These are phyloP conservation scores for Cylloceria caligata DNA, from an alignment of 2,888 invertebrate genomes.

Conservation along the genomic window DNA sequence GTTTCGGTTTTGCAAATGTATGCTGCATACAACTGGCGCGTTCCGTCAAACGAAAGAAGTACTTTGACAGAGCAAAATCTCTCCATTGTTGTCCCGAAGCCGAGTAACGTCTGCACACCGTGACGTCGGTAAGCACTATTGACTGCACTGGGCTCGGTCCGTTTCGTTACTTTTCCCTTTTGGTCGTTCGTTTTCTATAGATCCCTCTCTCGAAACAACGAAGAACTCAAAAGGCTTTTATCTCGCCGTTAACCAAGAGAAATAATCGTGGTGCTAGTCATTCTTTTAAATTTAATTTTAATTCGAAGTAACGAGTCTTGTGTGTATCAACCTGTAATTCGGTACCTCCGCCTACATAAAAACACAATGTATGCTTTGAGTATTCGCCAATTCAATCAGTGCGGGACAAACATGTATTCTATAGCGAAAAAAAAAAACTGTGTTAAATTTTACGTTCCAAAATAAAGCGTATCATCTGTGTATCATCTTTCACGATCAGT, in stretches of 20 bases:
- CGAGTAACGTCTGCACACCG: constrained; percentile 67
- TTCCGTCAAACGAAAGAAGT: constrained; percentile 69
- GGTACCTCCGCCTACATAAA: background rate
- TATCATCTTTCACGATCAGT: no score
- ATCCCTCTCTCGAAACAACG: constrained; percentile 77
- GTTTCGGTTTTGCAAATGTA: background rate
- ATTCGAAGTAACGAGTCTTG: constrained; percentile 11
- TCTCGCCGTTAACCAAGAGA: constrained; percentile 77
- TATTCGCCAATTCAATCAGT: background rate
- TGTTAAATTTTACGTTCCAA: background rate
- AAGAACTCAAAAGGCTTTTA: constrained; percentile 81
- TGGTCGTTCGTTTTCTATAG: constrained; percentile 70
- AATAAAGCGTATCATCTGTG: no score
- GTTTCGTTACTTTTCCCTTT: constrained; percentile 11
- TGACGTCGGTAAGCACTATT: constrained; percentile 43
- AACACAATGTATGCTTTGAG: background rate
- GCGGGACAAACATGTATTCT: background rate
- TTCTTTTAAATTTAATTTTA: constrained; percentile 84
- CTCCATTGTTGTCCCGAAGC: constrained; percentile 73
- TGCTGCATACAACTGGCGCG: constrained; percentile 66
- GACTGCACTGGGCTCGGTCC: constrained; percentile 14
- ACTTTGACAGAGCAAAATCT: constrained; percentile 73
- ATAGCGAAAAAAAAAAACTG: background rate
- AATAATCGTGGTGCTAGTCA: constrained; percentile 78
- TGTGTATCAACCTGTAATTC: background rate